phyloP scores from a whole-genome alignment of 2,888 invertebrate species.

The Napeogenes sylphis region DNA sequence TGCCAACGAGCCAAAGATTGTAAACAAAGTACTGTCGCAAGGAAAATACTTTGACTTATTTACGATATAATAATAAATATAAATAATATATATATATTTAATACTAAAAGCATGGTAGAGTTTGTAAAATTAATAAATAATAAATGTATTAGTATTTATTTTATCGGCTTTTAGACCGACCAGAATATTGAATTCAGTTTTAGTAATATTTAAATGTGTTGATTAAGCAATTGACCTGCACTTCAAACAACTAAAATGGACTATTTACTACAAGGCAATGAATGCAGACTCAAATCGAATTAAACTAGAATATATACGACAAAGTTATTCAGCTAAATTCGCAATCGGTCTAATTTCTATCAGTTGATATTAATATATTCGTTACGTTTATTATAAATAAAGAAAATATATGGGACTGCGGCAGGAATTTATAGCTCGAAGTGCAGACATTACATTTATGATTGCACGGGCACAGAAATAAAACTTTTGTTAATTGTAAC shows the following conservation, averaged over 20 bases:
- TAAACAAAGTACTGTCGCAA: constrained; percentile 11
- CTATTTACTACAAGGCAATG: background rate
- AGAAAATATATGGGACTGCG: constrained; percentile 14
- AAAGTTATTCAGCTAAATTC: background rate
- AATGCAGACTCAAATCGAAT: background rate
- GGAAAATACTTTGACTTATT: background rate
- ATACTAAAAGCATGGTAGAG: background rate
- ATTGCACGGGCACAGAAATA: constrained; percentile 10
- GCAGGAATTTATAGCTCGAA: constrained; percentile 20
- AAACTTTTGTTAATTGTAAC: constrained; percentile 1
- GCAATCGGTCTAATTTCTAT: constrained; percentile 5
- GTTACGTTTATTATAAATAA: constrained; percentile 2
- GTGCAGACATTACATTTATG: constrained; percentile 22
- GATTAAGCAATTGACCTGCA: too few relatives aligned
- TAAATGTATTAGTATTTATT: background rate
- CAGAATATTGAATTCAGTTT: too few relatives aligned
- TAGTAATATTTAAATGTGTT: too few relatives aligned
- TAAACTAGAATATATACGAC: background rate
- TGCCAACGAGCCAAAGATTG: background rate
- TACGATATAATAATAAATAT: too few relatives aligned
- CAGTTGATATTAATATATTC: background rate
- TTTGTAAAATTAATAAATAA: background rate
- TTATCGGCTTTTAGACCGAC: too few relatives aligned
- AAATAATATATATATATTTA: background rate
- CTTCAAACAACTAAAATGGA: too few relatives aligned